Evolutionary conservation across 2,888 invertebrate species (phyloP).

Genomic region (Neuroscelio doddi): DNA sequence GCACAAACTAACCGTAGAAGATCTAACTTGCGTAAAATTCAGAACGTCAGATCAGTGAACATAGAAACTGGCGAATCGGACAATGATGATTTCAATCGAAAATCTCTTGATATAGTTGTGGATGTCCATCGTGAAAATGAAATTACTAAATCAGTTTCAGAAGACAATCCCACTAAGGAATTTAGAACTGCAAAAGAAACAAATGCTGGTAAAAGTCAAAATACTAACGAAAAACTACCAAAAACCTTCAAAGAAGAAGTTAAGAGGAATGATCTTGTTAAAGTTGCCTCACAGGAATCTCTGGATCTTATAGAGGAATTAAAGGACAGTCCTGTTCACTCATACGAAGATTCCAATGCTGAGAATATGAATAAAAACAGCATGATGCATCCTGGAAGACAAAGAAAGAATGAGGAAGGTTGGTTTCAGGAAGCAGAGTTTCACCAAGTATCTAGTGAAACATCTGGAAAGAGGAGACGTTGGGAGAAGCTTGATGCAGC

Average conservation of each 20-base stretch:
- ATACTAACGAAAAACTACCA: neutral
- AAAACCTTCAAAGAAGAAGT: conserved; percentile 13
- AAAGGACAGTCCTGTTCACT: conserved; percentile 23
- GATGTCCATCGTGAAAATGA: conserved; percentile 55
- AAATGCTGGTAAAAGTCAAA: neutral
- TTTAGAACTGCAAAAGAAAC: conserved; percentile 5
- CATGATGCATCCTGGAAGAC: neutral
- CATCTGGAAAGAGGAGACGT: conserved; percentile 35
- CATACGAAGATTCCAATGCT: neutral
- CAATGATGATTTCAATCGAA: conserved; percentile 20
- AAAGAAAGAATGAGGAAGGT: neutral
- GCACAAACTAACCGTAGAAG: conserved; percentile 18
- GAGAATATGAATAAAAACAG: neutral
- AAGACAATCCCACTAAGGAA: no score
- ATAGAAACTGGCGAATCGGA: conserved; percentile 33
- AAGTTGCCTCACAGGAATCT: conserved; percentile 41
- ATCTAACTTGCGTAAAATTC: conserved; percentile 9
- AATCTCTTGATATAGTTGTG: conserved; percentile 53
- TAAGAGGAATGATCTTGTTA: conserved; percentile 17
- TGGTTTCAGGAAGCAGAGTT: conserved; percentile 24
- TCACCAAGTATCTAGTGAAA: conserved; percentile 15
- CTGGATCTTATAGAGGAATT: conserved; percentile 53
- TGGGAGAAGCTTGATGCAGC: conserved; percentile 39
- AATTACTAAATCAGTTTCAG: neutral
- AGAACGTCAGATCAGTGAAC: conserved; percentile 23